Base-by-base conservation (phyloP, 2,113 vertebrate species). In the Serilophus lunatus region DNA sequence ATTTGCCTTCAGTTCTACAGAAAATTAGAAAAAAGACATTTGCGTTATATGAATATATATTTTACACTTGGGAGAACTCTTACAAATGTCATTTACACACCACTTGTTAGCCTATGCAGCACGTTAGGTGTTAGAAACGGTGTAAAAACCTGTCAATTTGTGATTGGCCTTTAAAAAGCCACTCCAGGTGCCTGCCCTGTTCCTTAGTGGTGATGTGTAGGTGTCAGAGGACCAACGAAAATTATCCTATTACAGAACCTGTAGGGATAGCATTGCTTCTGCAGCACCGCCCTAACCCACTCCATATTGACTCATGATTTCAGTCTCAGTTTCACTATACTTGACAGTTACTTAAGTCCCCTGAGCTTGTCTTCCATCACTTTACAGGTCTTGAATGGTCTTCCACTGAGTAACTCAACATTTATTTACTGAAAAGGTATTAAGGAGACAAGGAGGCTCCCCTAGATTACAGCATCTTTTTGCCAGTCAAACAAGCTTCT, bases 21-120 rank as follows among this genome's bases (percentile, higher is more conserved):
- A 91, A 89, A 90, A 88, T 81, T n/a, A n/a, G 87, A 83, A 81
- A 90, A 78, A 94, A 92, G 64, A 75, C 64, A 96, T 95, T 96
- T 96, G 44, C 82, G 78, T 94, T 77, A 64, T 74, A 44, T 86
- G 82, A 94, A 94, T 94, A 86, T 81, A 40, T 90, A 90, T 96
- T 93, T 95, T 86, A 90, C 64, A 60, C 82, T 81, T 92, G 88
- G 13, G 68, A 45, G 25, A 88, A 51, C 60, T 94, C 76, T 47
- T 79, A 50, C 35, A 88, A 95, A 82, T 53, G 57, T 92, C 78
- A 90, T 94, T 95, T 81, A 88, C 51, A 68, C 71, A 40, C 69
- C 51, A 86, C 95, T 96, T 95, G 74, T 76, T 85, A 90, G 70
- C n/a, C 49, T 92, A 42, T 95, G 85, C 56, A 78, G 88, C 47